Conservation (phyloP, 92 coral and sea anemone genomes). For the Bergia sp. region DNA sequence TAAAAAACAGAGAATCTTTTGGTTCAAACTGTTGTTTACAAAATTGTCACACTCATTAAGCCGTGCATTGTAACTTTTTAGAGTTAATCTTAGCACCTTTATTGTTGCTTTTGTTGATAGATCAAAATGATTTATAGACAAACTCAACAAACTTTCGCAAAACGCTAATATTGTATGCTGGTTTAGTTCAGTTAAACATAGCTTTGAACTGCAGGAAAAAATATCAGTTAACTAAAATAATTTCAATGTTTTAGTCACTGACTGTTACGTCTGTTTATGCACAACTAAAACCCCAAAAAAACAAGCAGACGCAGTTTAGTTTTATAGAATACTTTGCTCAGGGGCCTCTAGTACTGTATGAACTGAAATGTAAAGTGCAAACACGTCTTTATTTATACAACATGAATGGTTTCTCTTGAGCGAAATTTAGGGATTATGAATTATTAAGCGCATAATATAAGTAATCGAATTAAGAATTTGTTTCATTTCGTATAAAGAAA, state of each 20-base stretch:
- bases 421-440: background rate
- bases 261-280: too few relatives aligned
- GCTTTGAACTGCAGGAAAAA: background rate
- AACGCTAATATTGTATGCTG: background rate
- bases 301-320: background rate
- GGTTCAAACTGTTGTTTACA: background rate
- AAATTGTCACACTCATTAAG: background rate
- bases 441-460: too few relatives aligned
- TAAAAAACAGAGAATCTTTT: background rate
- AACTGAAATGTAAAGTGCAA: background rate
- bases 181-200: background rate
- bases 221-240: too few relatives aligned
- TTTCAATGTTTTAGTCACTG: too few relatives aligned
- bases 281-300: too few relatives aligned
- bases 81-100: background rate
- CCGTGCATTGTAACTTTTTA: background rate
- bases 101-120: conserved; percentile 9
- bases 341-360: background rate
- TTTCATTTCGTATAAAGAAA: too few relatives aligned
- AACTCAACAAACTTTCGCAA: conserved; percentile 6
- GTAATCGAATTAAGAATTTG: too few relatives aligned
- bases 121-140: background rate
- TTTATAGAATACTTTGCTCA: too few relatives aligned
- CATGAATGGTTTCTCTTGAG: too few relatives aligned
- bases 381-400: too few relatives aligned